Percentiles rank a stretch among this genome's conserved stretches.
Conservation (phyloP, 92 coral and sea anemone species). For the Umimayanthus chanpuru region DNA sequence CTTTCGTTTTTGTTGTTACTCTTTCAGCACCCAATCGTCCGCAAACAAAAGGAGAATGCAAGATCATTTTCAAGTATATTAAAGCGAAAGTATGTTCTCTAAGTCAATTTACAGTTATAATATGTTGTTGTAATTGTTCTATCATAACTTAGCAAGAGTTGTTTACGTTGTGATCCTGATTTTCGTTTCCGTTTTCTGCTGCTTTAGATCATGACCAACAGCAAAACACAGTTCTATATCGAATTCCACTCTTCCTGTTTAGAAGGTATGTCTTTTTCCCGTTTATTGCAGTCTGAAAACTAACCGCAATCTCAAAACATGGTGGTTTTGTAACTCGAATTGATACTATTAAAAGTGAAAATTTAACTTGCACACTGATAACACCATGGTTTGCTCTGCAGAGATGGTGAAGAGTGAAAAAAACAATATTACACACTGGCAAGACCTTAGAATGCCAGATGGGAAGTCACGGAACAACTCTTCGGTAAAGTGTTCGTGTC, state of each 20-base stretch:
- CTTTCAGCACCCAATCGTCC: conserved; percentile 45
- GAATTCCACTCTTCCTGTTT: conserved; percentile 94
- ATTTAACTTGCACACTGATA: not conserved
- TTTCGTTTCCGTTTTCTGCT: not conserved
- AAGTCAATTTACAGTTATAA: not conserved
- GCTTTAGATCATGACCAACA: conserved; percentile 85
- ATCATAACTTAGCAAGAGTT: not conserved
- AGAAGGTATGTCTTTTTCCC: conserved; percentile 65
- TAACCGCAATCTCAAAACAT: not conserved
- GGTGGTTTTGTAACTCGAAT: not conserved
- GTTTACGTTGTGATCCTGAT: not conserved
- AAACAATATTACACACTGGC: conserved; percentile 33
- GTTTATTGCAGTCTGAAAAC: too few relatives aligned
- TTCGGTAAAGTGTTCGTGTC: conserved; percentile 29
- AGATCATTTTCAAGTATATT: conserved; percentile 65
- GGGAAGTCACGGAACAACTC: not conserved
- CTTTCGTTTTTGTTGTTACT: not conserved
- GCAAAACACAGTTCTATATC: conserved; percentile 85
- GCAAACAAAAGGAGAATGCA: conserved; percentile 60
- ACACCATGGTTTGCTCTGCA: not conserved
- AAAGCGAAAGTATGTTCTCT: conserved; percentile 68
- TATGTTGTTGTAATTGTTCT: not conserved
- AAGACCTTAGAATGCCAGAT: not conserved
- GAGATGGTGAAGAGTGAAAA: conserved; percentile 25
- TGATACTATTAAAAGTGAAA: not conserved